Percentiles rank a stretch among this genome's conserved stretches.
Conservation (phyloP, 2,113 vertebrate species). For the Bujurquina vittata region DNA sequence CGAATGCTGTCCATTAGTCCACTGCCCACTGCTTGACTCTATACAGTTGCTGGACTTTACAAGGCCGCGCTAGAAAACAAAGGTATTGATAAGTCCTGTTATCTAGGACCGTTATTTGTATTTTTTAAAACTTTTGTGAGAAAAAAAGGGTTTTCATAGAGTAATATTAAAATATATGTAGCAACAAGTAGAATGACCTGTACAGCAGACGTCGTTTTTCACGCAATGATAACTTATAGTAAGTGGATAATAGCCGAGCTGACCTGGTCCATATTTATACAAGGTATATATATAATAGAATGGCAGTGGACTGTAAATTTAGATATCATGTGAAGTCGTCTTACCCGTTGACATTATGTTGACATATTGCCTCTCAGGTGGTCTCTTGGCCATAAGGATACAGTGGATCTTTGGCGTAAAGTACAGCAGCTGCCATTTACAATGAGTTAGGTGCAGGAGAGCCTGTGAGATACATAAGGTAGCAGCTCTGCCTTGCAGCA, state of each 20-base stretch:
- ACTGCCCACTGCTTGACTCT: not conserved
- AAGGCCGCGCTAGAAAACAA: constrained; percentile 22
- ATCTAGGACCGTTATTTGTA: constrained; percentile 8
- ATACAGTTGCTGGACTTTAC: not conserved
- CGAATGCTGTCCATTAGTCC: not conserved
- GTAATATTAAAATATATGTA: constrained; percentile 7
- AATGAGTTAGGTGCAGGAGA: constrained; percentile 48
- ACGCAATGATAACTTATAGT: constrained; percentile 27
- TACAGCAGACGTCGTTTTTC: constrained; percentile 31
- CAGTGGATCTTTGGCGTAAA: constrained; percentile 48
- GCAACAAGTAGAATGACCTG: constrained; percentile 67
- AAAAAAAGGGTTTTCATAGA: not conserved
- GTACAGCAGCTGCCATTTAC: constrained; percentile 56
- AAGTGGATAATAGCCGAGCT: constrained; percentile 62
- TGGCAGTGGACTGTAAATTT: constrained; percentile 66
- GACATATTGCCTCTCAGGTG: constrained; percentile 72
- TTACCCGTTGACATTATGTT: constrained; percentile 73
- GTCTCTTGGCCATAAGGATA: constrained; percentile 58
- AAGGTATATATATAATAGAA: constrained; percentile 44
- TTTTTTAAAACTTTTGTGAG: too few relatives aligned
- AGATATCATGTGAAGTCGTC: constrained; percentile 68
- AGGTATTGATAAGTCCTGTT: not conserved
- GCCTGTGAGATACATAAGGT: constrained; percentile 19
- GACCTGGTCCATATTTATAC: constrained; percentile 59
- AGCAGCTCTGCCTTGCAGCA: constrained; percentile 41